phyloP scores from a whole-genome alignment of 64 coral and sea anemone genomes.

The Stylophora pistillata region DNA sequence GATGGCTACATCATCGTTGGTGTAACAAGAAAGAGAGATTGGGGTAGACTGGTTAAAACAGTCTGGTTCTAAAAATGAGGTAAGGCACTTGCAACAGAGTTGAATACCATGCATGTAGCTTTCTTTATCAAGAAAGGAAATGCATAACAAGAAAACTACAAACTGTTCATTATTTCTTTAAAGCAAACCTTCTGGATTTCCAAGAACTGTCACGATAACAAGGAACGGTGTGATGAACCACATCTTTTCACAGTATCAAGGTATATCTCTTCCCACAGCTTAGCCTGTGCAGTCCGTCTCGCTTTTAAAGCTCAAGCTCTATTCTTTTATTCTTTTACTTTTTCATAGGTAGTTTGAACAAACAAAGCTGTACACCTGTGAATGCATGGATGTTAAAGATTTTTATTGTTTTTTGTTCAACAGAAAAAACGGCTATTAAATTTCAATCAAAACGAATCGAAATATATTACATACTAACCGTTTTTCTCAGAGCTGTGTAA shows the following conservation, averaged over 20 bases:
- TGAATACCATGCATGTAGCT: not conserved
- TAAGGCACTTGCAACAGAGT: too few relatives aligned
- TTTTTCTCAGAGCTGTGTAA: too few relatives aligned
- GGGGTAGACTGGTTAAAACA: too few relatives aligned
- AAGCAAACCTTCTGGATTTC: constrained; percentile 26
- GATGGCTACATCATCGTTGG: too few relatives aligned
- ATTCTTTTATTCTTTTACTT: too few relatives aligned
- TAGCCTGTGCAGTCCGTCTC: too few relatives aligned
- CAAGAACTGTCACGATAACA: not conserved
- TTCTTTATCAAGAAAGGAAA: not conserved
- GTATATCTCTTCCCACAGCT: not conserved
- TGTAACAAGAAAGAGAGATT: too few relatives aligned
- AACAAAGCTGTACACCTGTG: not conserved
- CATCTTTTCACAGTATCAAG: not conserved
- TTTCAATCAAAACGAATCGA: too few relatives aligned
- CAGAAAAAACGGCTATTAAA: not conserved
- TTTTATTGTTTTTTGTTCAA: not conserved
- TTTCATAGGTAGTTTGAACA: not conserved
- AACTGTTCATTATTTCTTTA: not conserved
- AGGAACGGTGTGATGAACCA: not conserved
- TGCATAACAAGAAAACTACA: not conserved
- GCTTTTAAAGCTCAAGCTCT: too few relatives aligned
- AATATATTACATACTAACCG: too few relatives aligned
- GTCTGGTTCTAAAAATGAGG: too few relatives aligned
- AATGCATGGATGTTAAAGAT: not conserved